Evolutionary conservation across 2,888 invertebrate genomes (phyloP), one percentile per base, ranked within the genome.

Genomic region (Nipponacmea schrenckii): DNA sequence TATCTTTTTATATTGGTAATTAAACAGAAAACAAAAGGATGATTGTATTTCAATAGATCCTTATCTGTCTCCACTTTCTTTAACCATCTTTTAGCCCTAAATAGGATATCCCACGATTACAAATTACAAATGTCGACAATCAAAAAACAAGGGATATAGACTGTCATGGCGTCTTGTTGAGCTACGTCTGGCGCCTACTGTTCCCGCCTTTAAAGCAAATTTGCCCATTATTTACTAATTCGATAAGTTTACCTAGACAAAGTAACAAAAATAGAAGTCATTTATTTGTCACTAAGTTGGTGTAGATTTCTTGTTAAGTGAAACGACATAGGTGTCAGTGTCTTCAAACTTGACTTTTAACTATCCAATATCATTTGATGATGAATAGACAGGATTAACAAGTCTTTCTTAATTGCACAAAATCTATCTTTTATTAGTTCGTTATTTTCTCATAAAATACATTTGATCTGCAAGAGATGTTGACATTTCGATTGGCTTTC

Each of bases 71-170:
- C 39, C 39, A 39, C 39, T 39, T 39, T 39, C 39, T 39, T 39
- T 10, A 7, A 39, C 39, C 39, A 39, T 39, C 39, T 39, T 39
- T 39, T 39, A 39, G 8, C 39, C 39, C 8, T 39, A 56, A 56
- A 56, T 56, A 24, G 56, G 56, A 56, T 56, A 56, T 24, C 56
- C 56, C 56, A 56, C 20, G 3, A 56, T 56, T 56, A 56, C 56
- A 56, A 56, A 56, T 56, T 56, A 56, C 56, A 56, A 56, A 56
- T 56, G 56, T 56, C 56, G 56, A 24, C 20, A 56, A 56, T 24
- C 20, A 56, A 56, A n/a, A 56, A 24, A 56, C 56, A 20, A 56
- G 56, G 56, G 20, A 24, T 56, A 24, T 56, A 56, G 20, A 56
- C 56, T 24, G 20, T 56, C 56, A 24, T 24, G 2, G 24, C 24